Conservation (phyloP, 2,797 vertebrate species). For the Yasuhikotakia modesta region DNA sequence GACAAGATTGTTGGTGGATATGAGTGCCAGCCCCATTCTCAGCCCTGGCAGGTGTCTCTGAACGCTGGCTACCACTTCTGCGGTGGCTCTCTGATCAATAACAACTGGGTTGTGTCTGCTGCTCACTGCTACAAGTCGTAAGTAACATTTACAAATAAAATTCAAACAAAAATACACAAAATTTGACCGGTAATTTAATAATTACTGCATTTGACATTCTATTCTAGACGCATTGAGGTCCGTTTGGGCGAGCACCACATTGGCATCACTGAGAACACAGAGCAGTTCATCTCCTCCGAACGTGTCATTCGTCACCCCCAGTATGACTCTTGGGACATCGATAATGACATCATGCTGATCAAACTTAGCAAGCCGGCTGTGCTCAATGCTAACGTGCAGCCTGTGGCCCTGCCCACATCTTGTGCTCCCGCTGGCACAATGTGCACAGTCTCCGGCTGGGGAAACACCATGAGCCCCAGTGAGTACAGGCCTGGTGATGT, state of each 20-base stretch:
- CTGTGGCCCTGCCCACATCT: conserved; percentile 75
- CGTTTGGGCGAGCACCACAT: conserved; percentile 80
- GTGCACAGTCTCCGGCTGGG: conserved; percentile 80
- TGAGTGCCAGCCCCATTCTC: conserved; percentile 60
- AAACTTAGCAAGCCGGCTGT: conserved; percentile 74
- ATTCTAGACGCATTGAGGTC: conserved; percentile 76
- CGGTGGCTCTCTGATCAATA: conserved; percentile 65
- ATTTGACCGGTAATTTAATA: too few relatives aligned
- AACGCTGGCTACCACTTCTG: conserved; percentile 59
- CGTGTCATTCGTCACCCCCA: conserved; percentile 74
- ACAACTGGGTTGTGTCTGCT: conserved; percentile 66
- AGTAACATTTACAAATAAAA: conserved; percentile 25
- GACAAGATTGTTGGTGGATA: conserved; percentile 68
- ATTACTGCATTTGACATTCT: neutral
- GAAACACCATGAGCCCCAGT: conserved; percentile 73
- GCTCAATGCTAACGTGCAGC: conserved; percentile 73
- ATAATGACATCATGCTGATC: conserved; percentile 88
- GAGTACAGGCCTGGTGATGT: conserved; percentile 29
- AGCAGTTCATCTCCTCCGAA: conserved; percentile 75
- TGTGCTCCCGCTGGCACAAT: conserved; percentile 73
- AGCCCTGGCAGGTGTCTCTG: conserved; percentile 67
- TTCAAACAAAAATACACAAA: too few relatives aligned
- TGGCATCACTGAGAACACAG: conserved; percentile 63
- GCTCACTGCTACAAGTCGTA: conserved; percentile 68
- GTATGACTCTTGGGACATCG: conserved; percentile 62